Conservation (phyloP, 1,140 invertebrate species). For the Cotesia glomerata region DNA sequence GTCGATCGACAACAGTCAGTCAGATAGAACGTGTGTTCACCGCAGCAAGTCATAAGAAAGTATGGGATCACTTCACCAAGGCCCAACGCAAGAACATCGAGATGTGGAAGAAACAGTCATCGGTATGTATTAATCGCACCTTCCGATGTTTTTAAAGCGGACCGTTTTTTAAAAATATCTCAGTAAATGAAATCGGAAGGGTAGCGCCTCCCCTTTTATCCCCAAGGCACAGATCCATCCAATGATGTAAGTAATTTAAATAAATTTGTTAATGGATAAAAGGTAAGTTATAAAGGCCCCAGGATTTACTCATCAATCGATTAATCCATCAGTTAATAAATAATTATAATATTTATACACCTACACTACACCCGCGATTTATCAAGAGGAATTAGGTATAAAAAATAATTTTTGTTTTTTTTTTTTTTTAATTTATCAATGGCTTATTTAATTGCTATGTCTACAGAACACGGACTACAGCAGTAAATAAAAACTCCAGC, state of each 20-base stretch:
- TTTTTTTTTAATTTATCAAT: too few relatives aligned
- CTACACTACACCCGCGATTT: too few relatives aligned
- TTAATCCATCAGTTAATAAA: too few relatives aligned
- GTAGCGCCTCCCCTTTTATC: conserved; percentile 35
- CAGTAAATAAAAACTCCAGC: too few relatives aligned
- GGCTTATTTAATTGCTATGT: too few relatives aligned
- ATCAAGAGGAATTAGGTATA: too few relatives aligned
- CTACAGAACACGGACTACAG: too few relatives aligned
- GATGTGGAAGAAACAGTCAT: conserved; percentile 94
- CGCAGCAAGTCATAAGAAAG: conserved; percentile 93
- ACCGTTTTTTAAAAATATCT: background rate
- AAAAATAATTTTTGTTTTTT: too few relatives aligned
- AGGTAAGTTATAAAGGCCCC: background rate
- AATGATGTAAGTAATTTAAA: too few relatives aligned
- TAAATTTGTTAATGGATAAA: too few relatives aligned
- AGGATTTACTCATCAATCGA: too few relatives aligned
- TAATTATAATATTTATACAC: too few relatives aligned
- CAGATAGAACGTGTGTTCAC: conserved; percentile 96
- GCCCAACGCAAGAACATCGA: conserved; percentile 98
- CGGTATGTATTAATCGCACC: conserved; percentile 77
- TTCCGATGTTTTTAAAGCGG: conserved; percentile 27
- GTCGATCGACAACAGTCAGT: conserved; percentile 79
- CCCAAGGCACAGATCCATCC: background rate
- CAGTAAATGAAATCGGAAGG: conserved; percentile 22
- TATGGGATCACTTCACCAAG: conserved; percentile 99